These are phyloP conservation scores for Zalophus californianus DNA, from an alignment of 2,797 vertebrate species.

Conservation along the genomic window DNA sequence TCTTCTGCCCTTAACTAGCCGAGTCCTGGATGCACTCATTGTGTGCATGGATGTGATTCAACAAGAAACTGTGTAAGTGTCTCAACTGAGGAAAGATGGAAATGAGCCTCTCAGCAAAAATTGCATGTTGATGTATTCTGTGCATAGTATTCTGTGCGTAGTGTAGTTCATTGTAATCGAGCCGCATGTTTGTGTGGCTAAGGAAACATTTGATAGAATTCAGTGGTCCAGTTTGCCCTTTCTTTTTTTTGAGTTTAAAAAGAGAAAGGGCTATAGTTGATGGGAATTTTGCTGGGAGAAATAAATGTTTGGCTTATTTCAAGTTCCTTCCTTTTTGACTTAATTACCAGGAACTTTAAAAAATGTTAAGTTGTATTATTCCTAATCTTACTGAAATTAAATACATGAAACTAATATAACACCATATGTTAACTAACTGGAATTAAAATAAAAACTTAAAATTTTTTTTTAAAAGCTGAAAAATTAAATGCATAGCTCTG, in stretches of 20 bases:
- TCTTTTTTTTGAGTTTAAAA: constrained; percentile 41
- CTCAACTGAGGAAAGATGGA: neutral
- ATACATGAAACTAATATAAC: neutral
- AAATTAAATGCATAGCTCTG: neutral
- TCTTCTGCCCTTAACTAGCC: constrained; percentile 82
- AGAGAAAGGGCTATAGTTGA: neutral
- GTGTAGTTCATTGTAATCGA: neutral
- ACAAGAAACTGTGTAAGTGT: constrained; percentile 93
- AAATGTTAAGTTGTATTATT: neutral
- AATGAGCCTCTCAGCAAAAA: neutral
- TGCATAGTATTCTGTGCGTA: neutral
- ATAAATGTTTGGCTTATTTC: constrained; percentile 40
- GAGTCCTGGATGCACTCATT: constrained; percentile 97
- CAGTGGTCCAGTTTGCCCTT: neutral
- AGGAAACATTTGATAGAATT: constrained; percentile 14
- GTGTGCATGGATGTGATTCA: constrained; percentile 98
- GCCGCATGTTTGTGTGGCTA: neutral
- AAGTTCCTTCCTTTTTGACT: neutral
- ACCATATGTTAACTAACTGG: neutral
- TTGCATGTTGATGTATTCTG: neutral
- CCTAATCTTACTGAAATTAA: neutral
- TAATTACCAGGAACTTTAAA: constrained; percentile 5
- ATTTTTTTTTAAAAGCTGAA: neutral
- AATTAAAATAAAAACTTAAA: neutral
- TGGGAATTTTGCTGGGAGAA: constrained; percentile 49